These are phyloP conservation scores for Aethes cnicana DNA, from an alignment of 2,888 invertebrate species.

Conservation along the genomic window DNA sequence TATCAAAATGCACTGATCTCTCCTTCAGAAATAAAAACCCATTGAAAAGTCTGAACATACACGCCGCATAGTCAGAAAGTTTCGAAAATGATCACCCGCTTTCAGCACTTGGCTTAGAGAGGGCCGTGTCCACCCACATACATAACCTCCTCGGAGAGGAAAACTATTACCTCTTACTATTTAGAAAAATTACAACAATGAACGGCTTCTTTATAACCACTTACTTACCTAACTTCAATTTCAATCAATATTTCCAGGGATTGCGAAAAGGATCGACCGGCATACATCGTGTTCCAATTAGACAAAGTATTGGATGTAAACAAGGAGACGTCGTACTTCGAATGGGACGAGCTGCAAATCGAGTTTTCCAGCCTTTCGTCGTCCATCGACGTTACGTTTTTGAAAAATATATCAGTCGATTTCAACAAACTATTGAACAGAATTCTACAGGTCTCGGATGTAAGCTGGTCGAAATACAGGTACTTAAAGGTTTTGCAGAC, in stretches of 20 bases:
- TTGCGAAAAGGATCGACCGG: slow-evolving; percentile 87
- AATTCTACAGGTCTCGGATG: slow-evolving; percentile 80
- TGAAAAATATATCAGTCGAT: slow-evolving; percentile 81
- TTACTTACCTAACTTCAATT: neutral
- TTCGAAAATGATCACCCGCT: too few relatives aligned
- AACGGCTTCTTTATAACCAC: too few relatives aligned
- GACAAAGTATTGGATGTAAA: slow-evolving; percentile 87
- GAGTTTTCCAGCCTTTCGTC: slow-evolving; percentile 79
- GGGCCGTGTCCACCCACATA: too few relatives aligned
- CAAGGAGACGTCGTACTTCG: slow-evolving; percentile 84
- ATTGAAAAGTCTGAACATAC: too few relatives aligned
- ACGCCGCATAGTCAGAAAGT: too few relatives aligned
- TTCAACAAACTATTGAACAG: slow-evolving; percentile 82
- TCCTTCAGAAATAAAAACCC: too few relatives aligned
- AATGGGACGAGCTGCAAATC: slow-evolving; percentile 83
- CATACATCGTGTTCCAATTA: slow-evolving; percentile 88
- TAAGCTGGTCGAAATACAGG: slow-evolving; percentile 84
- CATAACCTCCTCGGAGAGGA: too few relatives aligned
- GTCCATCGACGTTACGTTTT: slow-evolving; percentile 75
- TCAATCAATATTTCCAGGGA: slow-evolving; percentile 77
- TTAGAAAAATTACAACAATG: too few relatives aligned
- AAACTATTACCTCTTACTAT: too few relatives aligned
- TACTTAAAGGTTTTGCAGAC: too few relatives aligned
- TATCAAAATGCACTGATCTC: too few relatives aligned
- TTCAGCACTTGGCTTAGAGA: too few relatives aligned